Evolutionary conservation across 2,113 vertebrate genomes (phyloP).

Genomic region (Coptodon bakossiorum): DNA sequence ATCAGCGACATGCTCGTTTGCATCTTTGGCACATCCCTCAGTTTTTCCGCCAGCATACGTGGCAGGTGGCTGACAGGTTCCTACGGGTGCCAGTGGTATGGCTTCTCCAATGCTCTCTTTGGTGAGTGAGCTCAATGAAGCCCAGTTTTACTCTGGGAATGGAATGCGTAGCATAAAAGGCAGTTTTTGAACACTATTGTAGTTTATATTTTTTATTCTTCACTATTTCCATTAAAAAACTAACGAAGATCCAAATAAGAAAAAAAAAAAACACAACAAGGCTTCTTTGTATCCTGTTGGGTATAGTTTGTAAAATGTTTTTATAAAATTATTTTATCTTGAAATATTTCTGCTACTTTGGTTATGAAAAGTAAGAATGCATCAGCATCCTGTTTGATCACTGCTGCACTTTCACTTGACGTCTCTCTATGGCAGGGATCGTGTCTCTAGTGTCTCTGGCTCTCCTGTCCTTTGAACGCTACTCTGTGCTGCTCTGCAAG

Average conservation of each 20-base stretch:
- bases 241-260: not conserved
- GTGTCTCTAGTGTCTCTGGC: constrained; percentile 49
- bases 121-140: not conserved
- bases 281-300: not conserved
- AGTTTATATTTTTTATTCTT: not conserved
- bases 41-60: constrained; percentile 37
- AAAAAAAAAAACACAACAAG: not conserved
- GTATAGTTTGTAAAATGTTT: not conserved
- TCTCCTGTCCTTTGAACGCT: constrained; percentile 40
- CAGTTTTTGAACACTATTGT: not conserved
- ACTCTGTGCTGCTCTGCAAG: not conserved
- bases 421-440: not conserved
- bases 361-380: not conserved
- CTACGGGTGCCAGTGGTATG: constrained; percentile 44
- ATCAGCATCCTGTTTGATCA: not conserved
- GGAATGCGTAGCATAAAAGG: not conserved
- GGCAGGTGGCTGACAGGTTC: constrained; percentile 41
- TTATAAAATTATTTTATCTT: not conserved
- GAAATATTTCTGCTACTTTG: not conserved
- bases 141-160: not conserved
- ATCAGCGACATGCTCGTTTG: constrained; percentile 47
- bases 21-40: constrained; percentile 41
- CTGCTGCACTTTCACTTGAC: not conserved
- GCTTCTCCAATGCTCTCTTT: constrained; percentile 45
- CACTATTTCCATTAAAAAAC: not conserved